Evolutionary conservation across 2,797 vertebrate genomes (phyloP), one percentile per base, ranked within the genome.

Genomic region (Acanthurus tractus): DNA sequence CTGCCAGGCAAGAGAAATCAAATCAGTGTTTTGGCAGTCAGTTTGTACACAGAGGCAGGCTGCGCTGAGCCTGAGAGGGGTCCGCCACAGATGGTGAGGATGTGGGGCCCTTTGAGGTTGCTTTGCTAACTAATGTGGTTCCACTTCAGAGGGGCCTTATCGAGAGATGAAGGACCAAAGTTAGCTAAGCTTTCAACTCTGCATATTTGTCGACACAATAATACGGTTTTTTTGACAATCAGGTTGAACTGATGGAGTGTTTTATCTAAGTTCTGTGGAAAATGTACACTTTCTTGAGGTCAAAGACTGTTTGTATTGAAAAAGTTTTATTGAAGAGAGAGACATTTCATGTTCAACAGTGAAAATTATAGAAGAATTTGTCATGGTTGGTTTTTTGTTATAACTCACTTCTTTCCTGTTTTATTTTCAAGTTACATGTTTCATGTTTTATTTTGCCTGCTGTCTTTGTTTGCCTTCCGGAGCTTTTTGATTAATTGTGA

Each of bases 21-120:
- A 72, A 59, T 79, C 15, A 29, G 25, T 65, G 54, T 58, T 68
- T 76, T 64, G 55, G 14, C 65, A 63, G 40, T 36, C 17, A 54
- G 55, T 34, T 70, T 20, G 38, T 20, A n/a, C 15, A n/a, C 46
- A 61, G 44, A 8, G 12, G 17, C 8, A 50, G 66, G 15, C 48
- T 53, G 45, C 13, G 1, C 22, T 44, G n/a, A 78, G 63, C 72
- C 54, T 64, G 22, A 55, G 56, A 67, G 63, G 44, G 18, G 44
- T 45, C 66, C 75, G 61, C 58, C 3, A 25, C 18, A 69, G 66
- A 64, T 22, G 20, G 12, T 0, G 6, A 7, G 11, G 25, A 34
- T 22, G 8, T 8, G 5, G 44, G 17, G 6, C 12, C 58, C 44
- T 42, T 57, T 36, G 57, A 62, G 20, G 15, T 40, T 0, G 0